Percentiles rank a stretch among this genome's conserved stretches.
phyloP scores from a whole-genome alignment of 1,140 invertebrate genomes.

The Campoletis sonorensis region DNA sequence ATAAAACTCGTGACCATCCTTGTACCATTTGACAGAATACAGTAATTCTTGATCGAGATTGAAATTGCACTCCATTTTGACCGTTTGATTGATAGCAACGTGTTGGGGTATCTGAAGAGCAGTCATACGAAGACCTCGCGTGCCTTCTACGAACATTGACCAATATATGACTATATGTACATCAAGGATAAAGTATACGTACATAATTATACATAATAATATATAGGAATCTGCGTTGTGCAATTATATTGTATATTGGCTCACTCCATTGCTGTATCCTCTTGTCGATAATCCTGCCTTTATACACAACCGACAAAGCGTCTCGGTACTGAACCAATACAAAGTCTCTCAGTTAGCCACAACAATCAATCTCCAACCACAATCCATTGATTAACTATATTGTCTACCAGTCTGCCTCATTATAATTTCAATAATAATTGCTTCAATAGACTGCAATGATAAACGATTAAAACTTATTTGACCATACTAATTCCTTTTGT shows the following conservation, averaged over 20 bases:
- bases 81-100: constrained; percentile 82
- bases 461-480: not conserved
- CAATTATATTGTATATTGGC: constrained; percentile 13
- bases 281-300: not conserved
- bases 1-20: constrained; percentile 92
- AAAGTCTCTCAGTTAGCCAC: not conserved
- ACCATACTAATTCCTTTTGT: too few species aligned
- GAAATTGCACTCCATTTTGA: constrained; percentile 86
- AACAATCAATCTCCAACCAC: not conserved
- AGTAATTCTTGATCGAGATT: constrained; percentile 87
- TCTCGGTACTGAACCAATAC: not conserved
- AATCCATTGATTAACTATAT: not conserved
- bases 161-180: not conserved
- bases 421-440: not conserved
- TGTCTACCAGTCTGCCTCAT: not conserved
- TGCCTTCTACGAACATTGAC: constrained; percentile 63
- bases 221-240: not conserved
- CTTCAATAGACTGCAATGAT: not conserved
- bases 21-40: constrained; percentile 93
- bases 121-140: constrained; percentile 77
- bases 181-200: not conserved
- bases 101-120: constrained; percentile 83
- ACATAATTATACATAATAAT: not conserved
- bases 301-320: not conserved
- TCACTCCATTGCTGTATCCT: not conserved